Evolutionary conservation across 64 coral and sea anemone genomes (phyloP).

Genomic region (Anthopleura sola): DNA sequence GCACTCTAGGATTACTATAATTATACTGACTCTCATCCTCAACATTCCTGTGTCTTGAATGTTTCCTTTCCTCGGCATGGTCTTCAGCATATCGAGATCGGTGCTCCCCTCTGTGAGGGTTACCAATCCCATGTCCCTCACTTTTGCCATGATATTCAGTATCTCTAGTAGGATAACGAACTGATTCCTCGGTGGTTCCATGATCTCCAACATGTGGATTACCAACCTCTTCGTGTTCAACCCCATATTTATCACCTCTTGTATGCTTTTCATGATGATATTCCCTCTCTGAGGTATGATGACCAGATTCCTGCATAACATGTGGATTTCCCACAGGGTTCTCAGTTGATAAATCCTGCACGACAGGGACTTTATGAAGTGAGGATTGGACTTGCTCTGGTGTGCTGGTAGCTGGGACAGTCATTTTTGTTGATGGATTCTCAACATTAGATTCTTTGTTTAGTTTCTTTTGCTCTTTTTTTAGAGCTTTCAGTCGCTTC

Average conservation of each 20-base stretch:
- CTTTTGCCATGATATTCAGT: background rate
- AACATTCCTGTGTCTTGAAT: background rate
- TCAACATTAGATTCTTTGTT: background rate
- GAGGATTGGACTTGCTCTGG: background rate
- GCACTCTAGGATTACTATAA: background rate
- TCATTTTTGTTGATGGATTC: too few species aligned
- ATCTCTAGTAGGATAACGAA: background rate
- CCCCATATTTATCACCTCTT: background rate
- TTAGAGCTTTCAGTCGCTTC: background rate
- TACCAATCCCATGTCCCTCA: background rate
- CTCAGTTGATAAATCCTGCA: background rate
- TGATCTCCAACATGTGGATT: background rate
- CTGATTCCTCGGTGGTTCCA: background rate
- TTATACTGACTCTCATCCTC: background rate
- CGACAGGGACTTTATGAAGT: background rate
- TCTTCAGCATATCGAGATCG: background rate
- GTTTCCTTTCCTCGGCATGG: background rate
- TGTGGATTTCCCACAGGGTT: background rate
- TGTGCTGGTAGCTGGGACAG: background rate
- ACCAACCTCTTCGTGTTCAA: background rate
- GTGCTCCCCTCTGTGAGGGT: background rate
- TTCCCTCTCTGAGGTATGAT: background rate
- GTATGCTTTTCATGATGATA: background rate
- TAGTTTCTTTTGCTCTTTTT: slow-evolving; percentile 14
- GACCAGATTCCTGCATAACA: background rate